These are phyloP conservation scores for Sitobion miscanthi DNA, from an alignment of 1,140 invertebrate species.

Conservation along the genomic window DNA sequence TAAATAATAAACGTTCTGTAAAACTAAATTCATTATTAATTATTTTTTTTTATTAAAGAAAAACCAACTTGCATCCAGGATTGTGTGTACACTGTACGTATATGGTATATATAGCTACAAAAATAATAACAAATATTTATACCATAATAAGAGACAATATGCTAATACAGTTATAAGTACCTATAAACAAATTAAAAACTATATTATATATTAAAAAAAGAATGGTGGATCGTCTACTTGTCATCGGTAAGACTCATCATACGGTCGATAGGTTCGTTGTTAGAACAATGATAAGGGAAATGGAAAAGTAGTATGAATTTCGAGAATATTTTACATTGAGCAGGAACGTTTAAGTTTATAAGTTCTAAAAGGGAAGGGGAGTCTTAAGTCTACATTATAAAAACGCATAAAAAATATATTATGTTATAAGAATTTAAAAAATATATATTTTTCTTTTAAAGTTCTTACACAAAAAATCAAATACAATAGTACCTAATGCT, in stretches of 20 bases:
- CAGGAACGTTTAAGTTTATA: neutral
- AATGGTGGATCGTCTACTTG: neutral
- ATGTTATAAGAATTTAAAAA: neutral
- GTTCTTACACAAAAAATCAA: neutral
- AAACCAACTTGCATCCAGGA: neutral
- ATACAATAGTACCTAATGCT: neutral
- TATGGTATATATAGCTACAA: no score
- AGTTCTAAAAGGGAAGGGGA: neutral
- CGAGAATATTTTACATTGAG: no score
- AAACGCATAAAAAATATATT: neutral
- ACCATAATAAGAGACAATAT: neutral
- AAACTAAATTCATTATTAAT: neutral
- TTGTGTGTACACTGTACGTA: neutral
- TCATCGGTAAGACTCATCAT: neutral
- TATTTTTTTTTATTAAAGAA: neutral
- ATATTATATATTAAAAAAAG: neutral
- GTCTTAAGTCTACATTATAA: neutral
- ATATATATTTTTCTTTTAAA: neutral
- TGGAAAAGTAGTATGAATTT: neutral
- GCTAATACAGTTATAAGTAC: neutral
- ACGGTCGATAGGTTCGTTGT: neutral
- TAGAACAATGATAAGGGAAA: neutral
- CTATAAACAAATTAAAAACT: neutral
- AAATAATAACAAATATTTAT: neutral
- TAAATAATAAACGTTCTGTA: neutral